phyloP scores from a whole-genome alignment of 1,140 invertebrate genomes.

The Papilio dardanus region DNA sequence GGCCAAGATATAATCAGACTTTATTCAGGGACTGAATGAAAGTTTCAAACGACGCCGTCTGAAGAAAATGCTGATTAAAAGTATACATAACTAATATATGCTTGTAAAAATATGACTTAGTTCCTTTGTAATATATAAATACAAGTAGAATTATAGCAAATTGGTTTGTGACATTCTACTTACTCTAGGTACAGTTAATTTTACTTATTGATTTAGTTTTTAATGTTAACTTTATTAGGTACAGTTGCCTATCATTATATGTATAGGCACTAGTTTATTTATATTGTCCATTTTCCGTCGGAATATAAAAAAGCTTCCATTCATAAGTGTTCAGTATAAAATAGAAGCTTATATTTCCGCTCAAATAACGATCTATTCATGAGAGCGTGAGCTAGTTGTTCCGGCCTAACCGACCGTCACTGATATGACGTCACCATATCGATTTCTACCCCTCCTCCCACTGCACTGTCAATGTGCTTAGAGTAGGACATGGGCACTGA shows the following conservation, averaged over 20 bases:
- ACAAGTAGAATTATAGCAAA: no score
- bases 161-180: no score
- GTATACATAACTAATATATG: neutral
- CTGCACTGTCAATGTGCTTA: constrained; percentile 57
- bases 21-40: neutral
- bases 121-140: neutral
- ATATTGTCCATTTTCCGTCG: no score
- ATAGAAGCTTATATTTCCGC: neutral
- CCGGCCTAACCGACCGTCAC: constrained; percentile 53
- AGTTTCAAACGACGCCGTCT: neutral
- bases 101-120: neutral
- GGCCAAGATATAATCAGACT: neutral
- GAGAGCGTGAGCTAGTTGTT: constrained; percentile 52
- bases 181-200: no score
- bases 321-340: neutral
- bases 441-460: constrained; percentile 47
- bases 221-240: no score
- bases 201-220: no score
- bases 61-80: neutral
- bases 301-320: neutral
- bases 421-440: constrained; percentile 77
- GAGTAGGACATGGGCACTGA: constrained; percentile 43
- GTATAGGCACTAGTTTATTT: no score
- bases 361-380: constrained; percentile 29
- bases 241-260: no score